phyloP scores from a whole-genome alignment of 2,888 invertebrate species.

The Agrenia bidenticulata region DNA sequence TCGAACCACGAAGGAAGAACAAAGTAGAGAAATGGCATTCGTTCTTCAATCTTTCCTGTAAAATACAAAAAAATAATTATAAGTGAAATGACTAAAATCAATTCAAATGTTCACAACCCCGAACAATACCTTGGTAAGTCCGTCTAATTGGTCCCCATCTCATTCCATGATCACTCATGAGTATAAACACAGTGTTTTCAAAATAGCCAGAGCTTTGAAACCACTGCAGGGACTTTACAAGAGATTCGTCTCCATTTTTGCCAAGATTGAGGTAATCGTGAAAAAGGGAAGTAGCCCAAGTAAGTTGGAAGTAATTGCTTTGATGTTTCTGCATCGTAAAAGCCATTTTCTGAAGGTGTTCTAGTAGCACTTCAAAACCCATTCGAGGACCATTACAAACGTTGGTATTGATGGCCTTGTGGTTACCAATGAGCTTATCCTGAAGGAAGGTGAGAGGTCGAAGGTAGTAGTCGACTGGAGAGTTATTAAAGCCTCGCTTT shows the following conservation, averaged over 20 bases:
- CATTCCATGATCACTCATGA: slow-evolving; percentile 86
- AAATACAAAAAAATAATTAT: too few species aligned
- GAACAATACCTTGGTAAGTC: slow-evolving; percentile 81
- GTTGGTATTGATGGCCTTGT: slow-evolving; percentile 65
- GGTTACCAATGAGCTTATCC: slow-evolving; percentile 68
- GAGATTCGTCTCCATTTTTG: slow-evolving; percentile 68
- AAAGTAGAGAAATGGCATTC: slow-evolving; percentile 76
- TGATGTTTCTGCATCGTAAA: slow-evolving; percentile 60
- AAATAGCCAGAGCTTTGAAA: slow-evolving; percentile 62
- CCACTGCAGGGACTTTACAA: slow-evolving; percentile 63
- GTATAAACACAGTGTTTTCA: slow-evolving; percentile 68
- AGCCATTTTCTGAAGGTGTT: slow-evolving; percentile 69
- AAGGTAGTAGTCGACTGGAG: slow-evolving; percentile 82
- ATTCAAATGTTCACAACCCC: too few species aligned
- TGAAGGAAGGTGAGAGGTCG: slow-evolving; percentile 68
- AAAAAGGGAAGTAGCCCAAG: slow-evolving; percentile 79
- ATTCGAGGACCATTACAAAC: slow-evolving; percentile 65
- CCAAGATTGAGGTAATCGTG: slow-evolving; percentile 83
- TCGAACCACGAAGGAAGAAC: slow-evolving; percentile 72
- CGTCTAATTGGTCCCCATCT: slow-evolving; percentile 79
- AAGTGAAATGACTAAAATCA: neutral
- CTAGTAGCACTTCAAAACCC: slow-evolving; percentile 70
- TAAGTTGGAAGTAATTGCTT: slow-evolving; percentile 74
- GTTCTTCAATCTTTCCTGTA: slow-evolving; percentile 76
- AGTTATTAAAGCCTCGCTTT: slow-evolving; percentile 71